Evolutionary conservation across 2,113 vertebrate species (phyloP).

Genomic region (Leptocoma aspasia): DNA sequence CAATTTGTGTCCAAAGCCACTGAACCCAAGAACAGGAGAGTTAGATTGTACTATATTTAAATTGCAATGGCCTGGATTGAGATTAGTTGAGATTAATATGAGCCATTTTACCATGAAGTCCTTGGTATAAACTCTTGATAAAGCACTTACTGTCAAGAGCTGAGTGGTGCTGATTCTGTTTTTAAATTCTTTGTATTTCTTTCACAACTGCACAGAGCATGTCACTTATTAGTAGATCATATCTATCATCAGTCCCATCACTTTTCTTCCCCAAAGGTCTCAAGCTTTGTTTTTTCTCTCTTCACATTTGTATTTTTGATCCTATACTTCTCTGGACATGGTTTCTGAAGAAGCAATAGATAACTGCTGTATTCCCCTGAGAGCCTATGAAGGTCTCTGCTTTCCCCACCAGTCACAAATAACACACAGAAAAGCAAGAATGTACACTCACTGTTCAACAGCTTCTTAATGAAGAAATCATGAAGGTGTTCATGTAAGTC

Average conservation of each 20-base stretch:
- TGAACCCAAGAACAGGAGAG: background rate
- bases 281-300: background rate
- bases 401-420: background rate
- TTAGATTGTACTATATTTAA: background rate
- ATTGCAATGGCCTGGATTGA: background rate
- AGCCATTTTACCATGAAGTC: background rate
- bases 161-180: background rate
- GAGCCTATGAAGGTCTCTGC: background rate
- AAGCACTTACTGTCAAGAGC: background rate
- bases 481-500: background rate
- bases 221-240: background rate
- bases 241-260: background rate
- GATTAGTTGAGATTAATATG: background rate
- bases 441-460: background rate
- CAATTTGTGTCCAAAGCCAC: background rate
- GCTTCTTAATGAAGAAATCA: background rate
- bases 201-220: background rate
- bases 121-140: background rate
- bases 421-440: background rate
- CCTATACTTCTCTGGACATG: background rate
- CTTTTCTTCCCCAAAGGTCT: background rate
- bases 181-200: background rate
- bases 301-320: background rate
- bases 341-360: background rate
- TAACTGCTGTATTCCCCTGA: background rate